phyloP scores from a whole-genome alignment of 92 coral and sea anemone genomes.

The Paramuricea clavata region DNA sequence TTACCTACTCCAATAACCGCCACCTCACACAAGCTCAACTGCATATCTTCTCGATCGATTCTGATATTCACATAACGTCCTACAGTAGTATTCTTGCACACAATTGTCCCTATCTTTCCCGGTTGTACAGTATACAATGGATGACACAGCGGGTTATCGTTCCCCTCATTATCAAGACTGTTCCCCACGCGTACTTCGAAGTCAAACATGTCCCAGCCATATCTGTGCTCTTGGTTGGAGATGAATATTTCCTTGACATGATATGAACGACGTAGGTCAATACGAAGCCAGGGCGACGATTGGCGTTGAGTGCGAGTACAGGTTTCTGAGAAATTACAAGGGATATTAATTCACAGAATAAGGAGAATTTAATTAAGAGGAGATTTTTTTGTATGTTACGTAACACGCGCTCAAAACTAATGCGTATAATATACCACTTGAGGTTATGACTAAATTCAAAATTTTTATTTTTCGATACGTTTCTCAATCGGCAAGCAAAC shows the following conservation, averaged over 20 bases:
- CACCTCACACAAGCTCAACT: slow-evolving; percentile 86
- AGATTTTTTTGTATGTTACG: too few species aligned
- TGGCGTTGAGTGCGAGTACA: slow-evolving; percentile 78
- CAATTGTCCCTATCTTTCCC: slow-evolving; percentile 81
- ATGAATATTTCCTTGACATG: slow-evolving; percentile 84
- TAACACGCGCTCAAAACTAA: too few species aligned
- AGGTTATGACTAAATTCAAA: too few species aligned
- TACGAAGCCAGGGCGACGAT: slow-evolving; percentile 88
- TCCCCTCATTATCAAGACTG: slow-evolving; percentile 80
- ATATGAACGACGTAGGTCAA: slow-evolving; percentile 81
- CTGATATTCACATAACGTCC: slow-evolving; percentile 86
- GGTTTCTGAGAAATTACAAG: slow-evolving; percentile 50
- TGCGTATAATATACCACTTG: too few species aligned
- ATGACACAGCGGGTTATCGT: slow-evolving; percentile 75
- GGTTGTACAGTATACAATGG: slow-evolving; percentile 75
- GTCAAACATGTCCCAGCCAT: slow-evolving; percentile 72
- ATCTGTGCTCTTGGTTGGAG: slow-evolving; percentile 73
- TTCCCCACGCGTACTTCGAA: slow-evolving; percentile 93
- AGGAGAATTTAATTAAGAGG: not conserved
- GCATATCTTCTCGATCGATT: slow-evolving; percentile 69
- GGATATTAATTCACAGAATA: not conserved
- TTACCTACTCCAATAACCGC: slow-evolving; percentile 97
- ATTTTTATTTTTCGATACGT: too few species aligned
- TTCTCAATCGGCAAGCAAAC: too few species aligned
- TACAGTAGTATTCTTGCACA: slow-evolving; percentile 72